Evolutionary conservation across 30 jellyfish, hydroid and myxozoan genomes (phyloP), one percentile per base, ranked within the genome.

Genomic region (Cassiopea xamachana): DNA sequence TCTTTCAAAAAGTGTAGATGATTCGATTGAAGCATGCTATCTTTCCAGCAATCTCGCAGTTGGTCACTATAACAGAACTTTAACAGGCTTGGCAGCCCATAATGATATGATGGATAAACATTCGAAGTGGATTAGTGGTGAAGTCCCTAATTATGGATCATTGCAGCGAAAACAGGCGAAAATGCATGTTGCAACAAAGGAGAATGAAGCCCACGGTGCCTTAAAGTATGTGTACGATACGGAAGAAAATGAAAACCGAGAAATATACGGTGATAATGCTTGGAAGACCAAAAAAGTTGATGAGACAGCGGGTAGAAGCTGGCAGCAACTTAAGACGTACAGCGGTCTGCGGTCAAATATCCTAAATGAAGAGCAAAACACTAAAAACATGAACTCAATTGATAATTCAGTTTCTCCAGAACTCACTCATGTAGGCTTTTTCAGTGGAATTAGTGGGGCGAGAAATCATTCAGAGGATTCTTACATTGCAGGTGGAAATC

Each of bases 111-210:
- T 74, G 18, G 6, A 47, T 27, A 76, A 82, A 48, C 90, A 82
- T 49, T 76, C 68, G 69, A 67, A 72, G 9, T 5, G 15, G 74
- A 64, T 82, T 16, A 82, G 90, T 19, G 90, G 68, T 16, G 90
- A 82, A 49, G 39, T 68, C 9, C 75, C 46, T 0, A 44, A 64
- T 73, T 82, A 82, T 68, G 90, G 68, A 46, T 82, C 90, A 16
- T 58, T 82, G 70, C 48, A 75, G 60, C 81, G 90, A 2, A 82
- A 82, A 51, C 67, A 82, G 59, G 90, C 49, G 27, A 64, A 82
- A 13, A 68, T 82, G 39, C 80, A 19, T 43, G 51, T 9, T 71
- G 9, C 47, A 71, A 7, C 58, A 1, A n/a, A 12, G 15, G 27
- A 16, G 15, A 71, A 71, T 39, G 80, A 71, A 55, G n/a, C 27